Evolutionary conservation across 2,797 vertebrate genomes (phyloP).

Genomic region (Xiphorhynchus erythropygius): DNA sequence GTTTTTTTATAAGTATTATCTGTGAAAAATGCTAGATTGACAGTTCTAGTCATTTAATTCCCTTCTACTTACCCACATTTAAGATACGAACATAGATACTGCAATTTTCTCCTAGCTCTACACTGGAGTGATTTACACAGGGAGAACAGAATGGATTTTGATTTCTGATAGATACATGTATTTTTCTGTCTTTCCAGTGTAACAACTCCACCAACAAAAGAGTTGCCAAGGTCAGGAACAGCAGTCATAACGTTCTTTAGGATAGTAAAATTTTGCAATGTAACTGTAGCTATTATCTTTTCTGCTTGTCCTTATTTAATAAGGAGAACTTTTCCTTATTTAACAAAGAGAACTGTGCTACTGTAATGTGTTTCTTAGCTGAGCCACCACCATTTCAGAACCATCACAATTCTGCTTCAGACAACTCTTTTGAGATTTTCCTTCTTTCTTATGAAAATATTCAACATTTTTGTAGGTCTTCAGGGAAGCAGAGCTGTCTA

Average conservation of each 20-base stretch:
- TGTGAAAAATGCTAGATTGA: background rate
- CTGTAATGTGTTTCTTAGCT: background rate
- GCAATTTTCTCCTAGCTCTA: background rate
- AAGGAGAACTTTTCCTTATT: background rate
- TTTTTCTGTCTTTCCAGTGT: background rate
- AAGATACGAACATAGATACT: background rate
- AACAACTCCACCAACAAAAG: background rate
- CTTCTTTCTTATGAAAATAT: background rate
- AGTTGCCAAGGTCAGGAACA: background rate
- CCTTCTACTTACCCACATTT: background rate
- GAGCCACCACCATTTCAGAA: background rate
- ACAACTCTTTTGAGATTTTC: background rate
- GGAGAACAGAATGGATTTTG: background rate
- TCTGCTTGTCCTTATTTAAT: background rate
- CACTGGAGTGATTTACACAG: background rate
- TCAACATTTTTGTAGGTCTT: background rate
- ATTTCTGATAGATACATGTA: background rate
- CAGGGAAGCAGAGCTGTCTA: background rate
- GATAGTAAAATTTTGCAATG: background rate
- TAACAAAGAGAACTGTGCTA: background rate
- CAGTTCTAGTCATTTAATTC: background rate
- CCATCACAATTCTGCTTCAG: background rate
- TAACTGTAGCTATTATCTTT: background rate
- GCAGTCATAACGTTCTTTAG: background rate
- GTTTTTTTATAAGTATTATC: background rate